Evolutionary conservation across 1,140 invertebrate genomes (phyloP), one percentile per base, ranked within the genome.

Genomic region (Drosophila ironensis): DNA sequence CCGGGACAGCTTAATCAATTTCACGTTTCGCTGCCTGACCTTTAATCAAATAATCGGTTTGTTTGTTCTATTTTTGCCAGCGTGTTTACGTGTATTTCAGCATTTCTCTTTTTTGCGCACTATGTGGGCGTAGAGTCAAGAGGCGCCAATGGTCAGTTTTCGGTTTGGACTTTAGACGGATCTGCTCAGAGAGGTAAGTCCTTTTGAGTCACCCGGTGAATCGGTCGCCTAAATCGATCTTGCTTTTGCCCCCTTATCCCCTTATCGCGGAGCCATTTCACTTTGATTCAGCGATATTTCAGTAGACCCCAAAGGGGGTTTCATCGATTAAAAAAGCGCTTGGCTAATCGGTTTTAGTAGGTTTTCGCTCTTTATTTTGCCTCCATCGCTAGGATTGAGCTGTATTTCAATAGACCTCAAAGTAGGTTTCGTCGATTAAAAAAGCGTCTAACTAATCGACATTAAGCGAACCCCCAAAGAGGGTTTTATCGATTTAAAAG

Each of bases 11-110:
- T 60, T 47, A 63, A 63, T 40, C 56, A 61, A 61, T 56, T 56
- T 56, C 27, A n/a, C n/a, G 52, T 22, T 56, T 9, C 17, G 44
- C 48, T 3, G 48, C 14, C n/a, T 63, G 60, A 61, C 54, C 56
- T 40, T 64, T 61, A 48, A 48, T 61, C 60, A 61, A 59, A 28
- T 27, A 63, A 61, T 60, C 42, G 24, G 24, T 22, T 63, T 45
- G 59, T 64, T 57, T 57, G 59, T 57, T 60, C 56, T 57, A 56
- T 63, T 47, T 63, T 63, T 5, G 59, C 59, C 40, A 63, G 53
- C 14, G 14, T 3, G 35, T 33, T 60, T 17, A 22, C 28, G 11
- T 27, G 17, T 11, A 16, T n/a, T 19, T 22, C 5, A 3, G 12
- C 4, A 14, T 27, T 35, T 17, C 17, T 20, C 5, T 11, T 30